Evolutionary conservation across 1,140 invertebrate genomes (phyloP).

Genomic region (Hycleus phaleratus): DNA sequence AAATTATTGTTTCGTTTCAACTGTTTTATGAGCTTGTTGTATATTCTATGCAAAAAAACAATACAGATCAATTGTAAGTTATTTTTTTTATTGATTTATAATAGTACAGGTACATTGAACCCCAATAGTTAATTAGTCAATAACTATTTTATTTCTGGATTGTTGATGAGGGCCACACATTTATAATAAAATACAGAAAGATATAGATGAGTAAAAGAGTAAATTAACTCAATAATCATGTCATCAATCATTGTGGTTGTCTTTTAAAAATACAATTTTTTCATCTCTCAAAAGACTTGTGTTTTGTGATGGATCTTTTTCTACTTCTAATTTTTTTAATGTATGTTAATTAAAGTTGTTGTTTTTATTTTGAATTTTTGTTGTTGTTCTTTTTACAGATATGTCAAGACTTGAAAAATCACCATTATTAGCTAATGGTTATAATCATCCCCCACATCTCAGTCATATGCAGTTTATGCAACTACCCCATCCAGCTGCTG

Average conservation of each 20-base stretch:
- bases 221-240: background rate
- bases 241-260: background rate
- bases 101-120: conserved; percentile 14
- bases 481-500: conserved; percentile 61
- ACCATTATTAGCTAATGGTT: conserved; percentile 84
- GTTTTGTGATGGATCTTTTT: too few species aligned
- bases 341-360: background rate
- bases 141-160: conserved; percentile 15
- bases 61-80: too few species aligned
- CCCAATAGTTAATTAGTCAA: conserved; percentile 15
- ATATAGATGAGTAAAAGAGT: background rate
- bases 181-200: background rate
- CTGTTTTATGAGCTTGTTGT: conserved; percentile 18
- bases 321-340: background rate
- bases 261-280: too few species aligned
- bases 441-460: conserved; percentile 87
- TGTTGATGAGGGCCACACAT: conserved; percentile 19
- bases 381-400: conserved; percentile 49
- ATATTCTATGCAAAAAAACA: too few species aligned
- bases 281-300: too few species aligned
- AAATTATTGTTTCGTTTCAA: conserved; percentile 30
- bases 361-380: background rate
- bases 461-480: conserved; percentile 87
- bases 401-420: conserved; percentile 84
- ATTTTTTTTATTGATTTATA: background rate